Percentiles rank a stretch among this genome's conserved stretches.
Conservation (phyloP, 2,113 vertebrate genomes). For the Hemiscyllium ocellatum region DNA sequence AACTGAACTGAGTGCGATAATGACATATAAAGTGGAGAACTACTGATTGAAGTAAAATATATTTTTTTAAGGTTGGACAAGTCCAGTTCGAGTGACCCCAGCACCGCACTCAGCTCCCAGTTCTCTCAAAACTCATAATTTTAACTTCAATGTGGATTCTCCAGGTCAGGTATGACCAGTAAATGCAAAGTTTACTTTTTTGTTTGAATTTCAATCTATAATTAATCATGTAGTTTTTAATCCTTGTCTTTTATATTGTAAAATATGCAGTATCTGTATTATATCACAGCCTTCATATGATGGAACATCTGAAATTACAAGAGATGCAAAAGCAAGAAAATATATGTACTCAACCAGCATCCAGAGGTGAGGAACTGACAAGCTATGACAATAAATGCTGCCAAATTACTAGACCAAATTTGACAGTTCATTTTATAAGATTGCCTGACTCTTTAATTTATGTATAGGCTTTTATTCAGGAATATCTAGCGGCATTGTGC, state of each 20-base stretch:
- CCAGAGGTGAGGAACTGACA: conserved; percentile 54
- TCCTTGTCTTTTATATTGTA: neutral
- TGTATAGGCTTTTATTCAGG: neutral
- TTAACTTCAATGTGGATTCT: conserved; percentile 44
- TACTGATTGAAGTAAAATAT: neutral
- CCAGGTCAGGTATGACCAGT: conserved; percentile 45
- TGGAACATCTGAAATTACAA: conserved; percentile 33
- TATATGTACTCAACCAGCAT: conserved; percentile 57
- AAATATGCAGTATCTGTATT: conserved; percentile 24
- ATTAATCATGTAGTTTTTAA: conserved; percentile 9
- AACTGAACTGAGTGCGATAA: neutral
- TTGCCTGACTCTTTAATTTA: neutral
- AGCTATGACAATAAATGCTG: neutral
- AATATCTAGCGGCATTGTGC: neutral
- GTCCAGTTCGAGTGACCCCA: conserved; percentile 43
- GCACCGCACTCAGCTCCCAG: conserved; percentile 23
- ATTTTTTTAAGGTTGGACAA: conserved; percentile 51
- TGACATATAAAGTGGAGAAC: neutral
- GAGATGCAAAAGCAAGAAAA: conserved; percentile 43
- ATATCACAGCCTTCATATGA: neutral
- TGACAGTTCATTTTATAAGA: neutral
- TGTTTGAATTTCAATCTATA: no score
- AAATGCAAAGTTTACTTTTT: neutral
- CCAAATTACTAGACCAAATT: neutral
- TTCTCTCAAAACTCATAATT: neutral